Base-by-base conservation (phyloP, 2,888 invertebrate genomes). In the Eustalomyia histrio region DNA sequence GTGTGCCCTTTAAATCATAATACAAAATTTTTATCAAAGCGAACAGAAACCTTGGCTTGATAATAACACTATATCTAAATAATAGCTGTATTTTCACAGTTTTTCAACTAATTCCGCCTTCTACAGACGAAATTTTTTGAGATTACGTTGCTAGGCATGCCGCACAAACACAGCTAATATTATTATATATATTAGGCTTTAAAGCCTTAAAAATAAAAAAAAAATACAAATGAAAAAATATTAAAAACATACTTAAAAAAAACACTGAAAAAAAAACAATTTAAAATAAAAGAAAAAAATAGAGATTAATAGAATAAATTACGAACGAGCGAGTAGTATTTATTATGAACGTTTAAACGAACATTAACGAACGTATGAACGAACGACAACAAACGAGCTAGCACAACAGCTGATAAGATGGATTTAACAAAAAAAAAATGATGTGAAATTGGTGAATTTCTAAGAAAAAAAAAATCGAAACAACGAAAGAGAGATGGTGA, bases 341-440 rank as follows among this genome's bases (percentile, higher is more conserved):
- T 60, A 76, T 47, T 60, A 74, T 75, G 78, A 71, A 78, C 65
- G 43, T 18, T 69, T 67, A 55, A 61, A 74, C 81, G 61, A 78
- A 81, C 71, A 74, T 12, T 60, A 81, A 71, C 65, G 80, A 81
- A 71, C 74, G 74, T 57, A 81, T 67, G 60, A 74, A 78, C 73
- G 43, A 78, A 71, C 71, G 67, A 74, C 61, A 79, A 79, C 74
- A 55, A 67, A 71, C 74, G 69, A 81, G 61, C 78, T 78, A 75
- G 74, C 74, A 75, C 74, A 76, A 81, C 73, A 79, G 78, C 71
- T 74, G 74, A 71, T 57, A 10, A 18, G 58, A 52, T 57, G 65
- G 65, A 67, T 53, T 60, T 7, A 67, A 29, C 10, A 14, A 55
- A 29, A 50, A 21, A 60, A 33, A 12, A 21, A n/a, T 16, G 60